phyloP scores from a whole-genome alignment of 1,140 invertebrate genomes.

The Cheumatopsyche charites region DNA sequence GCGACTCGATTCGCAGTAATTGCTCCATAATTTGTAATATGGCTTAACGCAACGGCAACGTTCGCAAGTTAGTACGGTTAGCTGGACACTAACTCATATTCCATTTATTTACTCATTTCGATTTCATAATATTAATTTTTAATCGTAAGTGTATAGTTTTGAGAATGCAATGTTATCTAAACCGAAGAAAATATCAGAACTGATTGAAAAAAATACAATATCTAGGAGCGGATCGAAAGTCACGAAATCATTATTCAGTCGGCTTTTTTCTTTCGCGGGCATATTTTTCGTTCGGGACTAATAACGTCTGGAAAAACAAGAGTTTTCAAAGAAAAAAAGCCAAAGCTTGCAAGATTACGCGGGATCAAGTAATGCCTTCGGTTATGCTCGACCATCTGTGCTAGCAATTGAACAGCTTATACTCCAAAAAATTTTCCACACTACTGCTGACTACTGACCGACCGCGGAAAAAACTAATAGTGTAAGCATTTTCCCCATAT shows the following conservation, averaged over 20 bases:
- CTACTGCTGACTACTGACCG: not conserved
- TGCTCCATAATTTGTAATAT: not conserved
- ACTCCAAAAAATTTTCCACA: constrained; percentile 17
- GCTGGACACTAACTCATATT: not conserved
- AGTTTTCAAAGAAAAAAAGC: constrained; percentile 21
- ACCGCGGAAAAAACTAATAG: constrained; percentile 23
- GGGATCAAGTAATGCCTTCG: constrained; percentile 40
- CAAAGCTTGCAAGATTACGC: constrained; percentile 39
- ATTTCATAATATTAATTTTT: not conserved
- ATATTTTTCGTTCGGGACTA: constrained; percentile 33
- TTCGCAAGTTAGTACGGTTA: not conserved
- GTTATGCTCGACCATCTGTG: constrained; percentile 40
- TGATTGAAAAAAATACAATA: not conserved
- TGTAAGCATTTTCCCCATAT: constrained; percentile 19
- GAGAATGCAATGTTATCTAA: not conserved
- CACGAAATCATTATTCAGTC: constrained; percentile 40
- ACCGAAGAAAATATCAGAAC: not conserved
- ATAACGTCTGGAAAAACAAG: constrained; percentile 43
- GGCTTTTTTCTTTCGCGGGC: constrained; percentile 29
- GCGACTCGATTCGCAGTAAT: not conserved
- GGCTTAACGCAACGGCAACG: constrained; percentile 1
- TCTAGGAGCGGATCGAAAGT: constrained; percentile 6
- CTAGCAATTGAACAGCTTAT: constrained; percentile 32
- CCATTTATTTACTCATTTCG: not conserved
- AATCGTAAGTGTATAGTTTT: too few species aligned